phyloP scores from a whole-genome alignment of 2,888 invertebrate genomes.

The Rhagium mordax region DNA sequence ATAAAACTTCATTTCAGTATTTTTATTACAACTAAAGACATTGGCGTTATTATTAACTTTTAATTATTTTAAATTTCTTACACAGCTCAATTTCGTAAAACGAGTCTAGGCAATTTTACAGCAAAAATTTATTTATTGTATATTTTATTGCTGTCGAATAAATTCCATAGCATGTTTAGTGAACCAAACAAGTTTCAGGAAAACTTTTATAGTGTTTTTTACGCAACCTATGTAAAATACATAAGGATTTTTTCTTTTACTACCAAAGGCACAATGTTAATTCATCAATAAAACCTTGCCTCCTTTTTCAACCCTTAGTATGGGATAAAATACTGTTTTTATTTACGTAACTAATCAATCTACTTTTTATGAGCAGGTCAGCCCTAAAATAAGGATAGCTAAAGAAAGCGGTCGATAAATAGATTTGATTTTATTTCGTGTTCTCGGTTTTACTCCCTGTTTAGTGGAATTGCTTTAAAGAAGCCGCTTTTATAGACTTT shows the following conservation, averaged over 20 bases:
- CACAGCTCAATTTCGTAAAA: too few relatives aligned
- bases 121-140: neutral
- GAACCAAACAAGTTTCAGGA: neutral
- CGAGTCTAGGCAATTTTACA: neutral
- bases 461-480: neutral
- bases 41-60: too few relatives aligned
- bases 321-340: neutral
- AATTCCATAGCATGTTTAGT: neutral
- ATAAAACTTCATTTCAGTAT: too few relatives aligned
- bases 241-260: neutral
- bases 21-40: too few relatives aligned
- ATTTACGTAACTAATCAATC: conserved; percentile 4
- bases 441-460: neutral
- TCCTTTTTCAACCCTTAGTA: neutral
- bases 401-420: conserved; percentile 1
- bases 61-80: too few relatives aligned
- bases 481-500: neutral
- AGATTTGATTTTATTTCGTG: neutral
- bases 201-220: neutral
- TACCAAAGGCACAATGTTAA: neutral
- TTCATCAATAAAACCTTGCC: neutral
- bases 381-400: neutral
- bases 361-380: neutral
- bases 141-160: neutral
- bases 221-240: neutral